Percentiles rank a stretch among this genome's conserved stretches.
phyloP scores from a whole-genome alignment of 2,113 vertebrate genomes.

The Promerops cafer region DNA sequence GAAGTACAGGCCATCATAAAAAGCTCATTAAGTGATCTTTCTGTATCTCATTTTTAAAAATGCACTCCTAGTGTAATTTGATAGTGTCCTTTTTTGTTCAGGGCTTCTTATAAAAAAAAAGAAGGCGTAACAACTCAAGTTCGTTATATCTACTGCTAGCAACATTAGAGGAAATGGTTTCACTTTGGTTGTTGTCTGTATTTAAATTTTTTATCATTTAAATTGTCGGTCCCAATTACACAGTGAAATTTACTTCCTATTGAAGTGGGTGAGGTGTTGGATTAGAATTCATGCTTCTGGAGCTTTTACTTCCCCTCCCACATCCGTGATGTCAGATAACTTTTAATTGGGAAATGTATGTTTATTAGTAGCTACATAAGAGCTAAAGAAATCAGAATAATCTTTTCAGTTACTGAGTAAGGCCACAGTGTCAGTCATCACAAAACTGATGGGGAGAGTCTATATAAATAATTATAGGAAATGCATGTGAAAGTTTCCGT shows the following conservation, averaged over 20 bases:
- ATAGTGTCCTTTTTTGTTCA: background rate
- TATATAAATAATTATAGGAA: conserved; percentile 21
- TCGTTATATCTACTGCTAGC: background rate
- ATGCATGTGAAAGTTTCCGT: background rate
- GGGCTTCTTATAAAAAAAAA: background rate
- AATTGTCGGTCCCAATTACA: background rate
- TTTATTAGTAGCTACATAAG: background rate
- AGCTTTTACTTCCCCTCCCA: background rate
- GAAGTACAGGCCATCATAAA: background rate
- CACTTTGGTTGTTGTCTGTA: background rate
- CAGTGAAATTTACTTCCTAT: background rate
- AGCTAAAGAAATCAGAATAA: background rate
- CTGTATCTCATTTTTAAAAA: background rate
- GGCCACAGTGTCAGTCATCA: background rate
- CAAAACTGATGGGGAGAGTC: background rate
- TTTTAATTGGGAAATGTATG: conserved; percentile 1
- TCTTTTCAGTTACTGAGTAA: background rate
- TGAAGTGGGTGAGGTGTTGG: background rate
- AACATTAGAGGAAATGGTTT: background rate
- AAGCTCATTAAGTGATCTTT: background rate
- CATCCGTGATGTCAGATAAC: background rate
- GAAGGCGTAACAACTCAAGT: background rate
- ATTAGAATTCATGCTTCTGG: background rate
- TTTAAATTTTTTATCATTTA: background rate
- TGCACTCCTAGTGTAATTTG: background rate